phyloP scores from a whole-genome alignment of 2,113 vertebrate genomes.

The Odontophorus gujanensis region DNA sequence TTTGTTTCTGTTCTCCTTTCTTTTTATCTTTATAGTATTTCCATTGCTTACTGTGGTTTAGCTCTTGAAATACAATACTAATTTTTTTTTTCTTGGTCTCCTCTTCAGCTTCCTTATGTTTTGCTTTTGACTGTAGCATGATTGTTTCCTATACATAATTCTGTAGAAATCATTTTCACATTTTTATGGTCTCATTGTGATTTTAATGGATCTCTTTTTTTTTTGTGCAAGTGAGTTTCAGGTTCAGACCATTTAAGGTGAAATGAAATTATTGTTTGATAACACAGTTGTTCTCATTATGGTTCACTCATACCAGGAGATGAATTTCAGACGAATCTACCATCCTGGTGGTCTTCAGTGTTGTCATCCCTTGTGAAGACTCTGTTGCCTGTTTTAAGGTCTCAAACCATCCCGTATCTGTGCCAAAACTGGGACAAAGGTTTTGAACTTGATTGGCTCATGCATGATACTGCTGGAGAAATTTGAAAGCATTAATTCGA shows the following conservation, averaged over 20 bases:
- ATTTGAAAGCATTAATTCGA: conserved; percentile 23
- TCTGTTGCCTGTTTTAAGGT: conserved; percentile 77
- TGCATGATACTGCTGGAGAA: conserved; percentile 67
- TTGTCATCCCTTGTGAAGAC: conserved; percentile 81
- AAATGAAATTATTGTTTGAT: background rate
- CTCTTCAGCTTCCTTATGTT: background rate
- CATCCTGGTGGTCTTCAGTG: conserved; percentile 79
- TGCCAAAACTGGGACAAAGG: conserved; percentile 79
- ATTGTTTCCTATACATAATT: background rate
- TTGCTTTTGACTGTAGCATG: background rate
- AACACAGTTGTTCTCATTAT: conserved; percentile 10
- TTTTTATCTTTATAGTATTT: background rate
- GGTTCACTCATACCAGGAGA: conserved; percentile 47
- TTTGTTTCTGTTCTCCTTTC: background rate
- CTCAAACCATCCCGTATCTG: conserved; percentile 71
- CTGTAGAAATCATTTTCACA: background rate
- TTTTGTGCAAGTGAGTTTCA: background rate
- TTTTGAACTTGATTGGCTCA: conserved; percentile 40
- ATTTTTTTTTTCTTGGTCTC: background rate
- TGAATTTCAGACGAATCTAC: conserved; percentile 75
- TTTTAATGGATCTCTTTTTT: background rate
- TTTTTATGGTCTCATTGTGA: background rate
- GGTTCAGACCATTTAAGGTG: background rate
- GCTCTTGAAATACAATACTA: background rate
- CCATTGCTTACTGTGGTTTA: background rate